These are phyloP conservation scores for Monochamus alternatus DNA, from an alignment of 2,888 invertebrate genomes.

Conservation along the genomic window DNA sequence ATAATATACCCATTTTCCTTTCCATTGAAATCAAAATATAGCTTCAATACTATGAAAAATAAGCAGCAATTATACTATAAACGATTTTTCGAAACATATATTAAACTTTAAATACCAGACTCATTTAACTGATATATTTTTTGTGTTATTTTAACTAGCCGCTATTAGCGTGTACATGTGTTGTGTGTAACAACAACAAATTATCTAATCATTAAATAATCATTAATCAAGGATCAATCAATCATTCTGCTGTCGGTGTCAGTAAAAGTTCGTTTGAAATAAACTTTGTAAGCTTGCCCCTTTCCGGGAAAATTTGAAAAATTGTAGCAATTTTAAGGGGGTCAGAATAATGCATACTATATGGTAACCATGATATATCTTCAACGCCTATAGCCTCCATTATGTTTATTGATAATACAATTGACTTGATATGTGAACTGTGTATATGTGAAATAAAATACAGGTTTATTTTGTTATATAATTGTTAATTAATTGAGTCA, in stretches of 20 bases:
- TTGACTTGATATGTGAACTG: no score
- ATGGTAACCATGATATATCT: no score
- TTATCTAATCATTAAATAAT: neutral
- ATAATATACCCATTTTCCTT: no score
- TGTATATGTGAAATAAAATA: no score
- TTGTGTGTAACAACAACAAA: neutral
- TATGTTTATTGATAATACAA: no score
- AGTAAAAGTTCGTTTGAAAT: neutral
- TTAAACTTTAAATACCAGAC: neutral
- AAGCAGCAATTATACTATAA: no score
- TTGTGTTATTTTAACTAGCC: neutral
- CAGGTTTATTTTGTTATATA: no score
- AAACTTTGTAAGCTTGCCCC: neutral
- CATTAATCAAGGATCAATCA: neutral
- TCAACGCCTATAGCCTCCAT: no score
- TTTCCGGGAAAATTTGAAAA: neutral
- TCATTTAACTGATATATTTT: neutral
- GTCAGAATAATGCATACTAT: no score
- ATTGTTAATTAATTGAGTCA: no score
- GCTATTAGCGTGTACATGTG: neutral
- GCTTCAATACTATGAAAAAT: no score
- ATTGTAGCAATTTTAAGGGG: neutral
- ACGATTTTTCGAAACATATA: neutral
- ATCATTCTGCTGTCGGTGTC: neutral
- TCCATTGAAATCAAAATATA: no score